Conservation (phyloP, 1,140 invertebrate genomes). For the Mylabris phalerata region DNA sequence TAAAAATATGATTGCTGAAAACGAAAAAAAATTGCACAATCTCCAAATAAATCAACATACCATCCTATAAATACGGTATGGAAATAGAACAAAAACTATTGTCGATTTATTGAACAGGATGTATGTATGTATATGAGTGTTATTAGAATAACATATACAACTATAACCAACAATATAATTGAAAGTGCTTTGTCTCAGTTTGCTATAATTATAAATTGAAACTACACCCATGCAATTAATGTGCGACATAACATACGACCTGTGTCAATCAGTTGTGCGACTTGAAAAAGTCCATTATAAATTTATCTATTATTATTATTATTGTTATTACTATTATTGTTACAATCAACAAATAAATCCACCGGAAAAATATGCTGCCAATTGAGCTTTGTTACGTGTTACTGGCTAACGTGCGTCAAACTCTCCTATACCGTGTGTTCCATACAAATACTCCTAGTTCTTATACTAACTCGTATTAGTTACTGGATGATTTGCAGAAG, state of each 20-base stretch:
- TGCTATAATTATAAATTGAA: constrained; percentile 20
- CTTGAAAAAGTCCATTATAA: constrained; percentile 6
- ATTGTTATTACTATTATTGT: no score
- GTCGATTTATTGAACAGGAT: constrained; percentile 13
- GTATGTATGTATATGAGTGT: neutral
- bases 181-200: constrained; percentile 10
- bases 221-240: constrained; percentile 20
- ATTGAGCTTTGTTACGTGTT: no score
- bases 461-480: no score
- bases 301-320: no score
- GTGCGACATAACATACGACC: constrained; percentile 14
- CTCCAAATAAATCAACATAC: neutral
- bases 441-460: no score
- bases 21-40: no score
- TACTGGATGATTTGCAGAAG: no score
- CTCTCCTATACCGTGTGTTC: no score
- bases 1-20: neutral
- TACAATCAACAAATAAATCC: no score
- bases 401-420: no score
- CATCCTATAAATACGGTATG: neutral
- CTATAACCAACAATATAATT: constrained; percentile 7
- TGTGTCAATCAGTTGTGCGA: constrained; percentile 19
- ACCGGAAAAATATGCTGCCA: no score
- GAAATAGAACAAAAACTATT: constrained; percentile 1
- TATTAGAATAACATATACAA: no score